Evolutionary conservation across 2,888 invertebrate genomes (phyloP).

Genomic region (Idaea biselata): DNA sequence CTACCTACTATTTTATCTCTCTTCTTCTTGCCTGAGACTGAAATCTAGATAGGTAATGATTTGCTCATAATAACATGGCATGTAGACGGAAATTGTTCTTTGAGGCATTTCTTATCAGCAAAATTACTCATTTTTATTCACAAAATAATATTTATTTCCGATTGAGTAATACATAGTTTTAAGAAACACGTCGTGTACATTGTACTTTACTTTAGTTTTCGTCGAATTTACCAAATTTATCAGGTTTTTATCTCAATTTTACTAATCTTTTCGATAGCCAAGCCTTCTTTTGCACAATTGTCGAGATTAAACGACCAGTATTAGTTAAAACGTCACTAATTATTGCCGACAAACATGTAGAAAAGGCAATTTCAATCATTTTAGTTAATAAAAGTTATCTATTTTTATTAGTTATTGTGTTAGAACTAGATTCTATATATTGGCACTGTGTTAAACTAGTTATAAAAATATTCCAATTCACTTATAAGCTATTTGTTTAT

Average conservation of each 20-base stretch:
- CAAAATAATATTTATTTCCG: neutral
- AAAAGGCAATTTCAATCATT: neutral
- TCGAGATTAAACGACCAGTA: neutral
- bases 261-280: conserved; percentile 1
- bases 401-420: too few species aligned
- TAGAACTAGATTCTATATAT: too few species aligned
- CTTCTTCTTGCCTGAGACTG: too few species aligned
- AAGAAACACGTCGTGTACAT: neutral
- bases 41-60: too few species aligned
- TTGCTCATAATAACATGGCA: too few species aligned
- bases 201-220: neutral
- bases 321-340: neutral
- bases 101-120: too few species aligned
- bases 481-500: too few species aligned
- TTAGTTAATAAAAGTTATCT: neutral
- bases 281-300: neutral
- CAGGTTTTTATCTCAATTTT: neutral
- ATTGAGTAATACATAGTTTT: neutral
- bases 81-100: too few species aligned
- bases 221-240: neutral
- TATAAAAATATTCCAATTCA: too few species aligned
- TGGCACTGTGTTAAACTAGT: too few species aligned
- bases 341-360: neutral
- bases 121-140: too few species aligned
- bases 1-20: too few species aligned